A percentile compares a stretch with the other conserved stretches of the same genome.
Evolutionary conservation across 2,113 vertebrate species (phyloP).

Genomic region (Pygoscelis adeliae): DNA sequence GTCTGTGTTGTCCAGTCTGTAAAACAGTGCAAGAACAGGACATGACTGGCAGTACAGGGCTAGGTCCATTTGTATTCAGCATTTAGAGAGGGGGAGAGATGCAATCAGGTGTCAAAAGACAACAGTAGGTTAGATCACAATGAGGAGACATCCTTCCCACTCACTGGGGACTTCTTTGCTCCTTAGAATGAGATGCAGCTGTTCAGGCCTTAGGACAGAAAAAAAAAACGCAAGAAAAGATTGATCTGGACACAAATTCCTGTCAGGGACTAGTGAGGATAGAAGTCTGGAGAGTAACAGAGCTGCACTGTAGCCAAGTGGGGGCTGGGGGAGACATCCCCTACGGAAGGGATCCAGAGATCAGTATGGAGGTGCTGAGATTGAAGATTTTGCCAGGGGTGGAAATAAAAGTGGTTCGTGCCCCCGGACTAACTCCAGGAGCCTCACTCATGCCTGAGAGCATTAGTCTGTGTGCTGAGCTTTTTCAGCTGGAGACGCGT

Average conservation of each 20-base stretch:
- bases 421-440: neutral
- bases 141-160: neutral
- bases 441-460: neutral
- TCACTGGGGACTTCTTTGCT: neutral
- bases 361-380: neutral
- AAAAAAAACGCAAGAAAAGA: neutral
- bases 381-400: neutral
- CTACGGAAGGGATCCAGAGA: neutral
- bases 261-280: neutral
- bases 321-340: neutral
- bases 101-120: constrained; percentile 10
- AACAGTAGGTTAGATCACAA: neutral
- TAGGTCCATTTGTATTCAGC: neutral
- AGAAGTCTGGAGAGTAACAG: neutral
- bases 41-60: neutral
- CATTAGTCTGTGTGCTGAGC: neutral
- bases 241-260: constrained; percentile 25
- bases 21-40: neutral
- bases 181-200: constrained; percentile 32
- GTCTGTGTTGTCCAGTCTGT: neutral
- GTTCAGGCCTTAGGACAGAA: neutral
- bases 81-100: neutral
- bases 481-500: neutral
- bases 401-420: neutral
- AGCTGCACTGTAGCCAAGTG: neutral